phyloP scores from a whole-genome alignment of 2,113 vertebrate species.

The Anhinga rufa region DNA sequence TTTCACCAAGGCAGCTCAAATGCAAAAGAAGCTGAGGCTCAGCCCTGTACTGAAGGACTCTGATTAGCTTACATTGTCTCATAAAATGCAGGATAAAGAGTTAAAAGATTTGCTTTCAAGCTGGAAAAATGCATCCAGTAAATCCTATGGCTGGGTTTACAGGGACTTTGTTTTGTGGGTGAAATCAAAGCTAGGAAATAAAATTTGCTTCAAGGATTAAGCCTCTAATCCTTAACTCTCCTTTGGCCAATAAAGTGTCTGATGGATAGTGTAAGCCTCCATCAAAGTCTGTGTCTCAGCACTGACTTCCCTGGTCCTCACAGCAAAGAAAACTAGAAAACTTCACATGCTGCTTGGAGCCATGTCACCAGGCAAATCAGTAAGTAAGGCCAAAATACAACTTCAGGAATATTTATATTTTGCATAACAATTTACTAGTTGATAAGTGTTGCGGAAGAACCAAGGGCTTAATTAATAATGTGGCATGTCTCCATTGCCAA shows the following conservation, averaged over 20 bases:
- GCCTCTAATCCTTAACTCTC: conserved; percentile 25
- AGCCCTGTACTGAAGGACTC: background rate
- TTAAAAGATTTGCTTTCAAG: conserved; percentile 16
- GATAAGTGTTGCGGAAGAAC: background rate
- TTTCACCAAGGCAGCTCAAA: background rate
- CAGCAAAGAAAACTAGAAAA: background rate
- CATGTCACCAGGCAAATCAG: background rate
- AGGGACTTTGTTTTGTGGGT: conserved; percentile 2
- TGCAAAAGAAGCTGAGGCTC: background rate
- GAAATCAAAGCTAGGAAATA: conserved; percentile 53
- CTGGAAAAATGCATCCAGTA: conserved; percentile 12
- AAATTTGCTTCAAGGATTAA: conserved; percentile 56
- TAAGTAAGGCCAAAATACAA: background rate
- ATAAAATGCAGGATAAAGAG: background rate
- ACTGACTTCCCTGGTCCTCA: background rate
- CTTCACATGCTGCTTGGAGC: background rate
- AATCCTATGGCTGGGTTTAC: background rate
- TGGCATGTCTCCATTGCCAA: background rate
- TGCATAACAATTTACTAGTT: background rate
- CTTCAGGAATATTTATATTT: background rate
- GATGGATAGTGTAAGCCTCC: background rate
- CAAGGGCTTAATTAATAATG: background rate
- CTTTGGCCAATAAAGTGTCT: conserved; percentile 11
- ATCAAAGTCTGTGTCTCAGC: background rate
- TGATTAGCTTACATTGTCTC: background rate